These are phyloP conservation scores for Nicator chloris DNA, from an alignment of 2,113 vertebrate genomes.

Conservation along the genomic window DNA sequence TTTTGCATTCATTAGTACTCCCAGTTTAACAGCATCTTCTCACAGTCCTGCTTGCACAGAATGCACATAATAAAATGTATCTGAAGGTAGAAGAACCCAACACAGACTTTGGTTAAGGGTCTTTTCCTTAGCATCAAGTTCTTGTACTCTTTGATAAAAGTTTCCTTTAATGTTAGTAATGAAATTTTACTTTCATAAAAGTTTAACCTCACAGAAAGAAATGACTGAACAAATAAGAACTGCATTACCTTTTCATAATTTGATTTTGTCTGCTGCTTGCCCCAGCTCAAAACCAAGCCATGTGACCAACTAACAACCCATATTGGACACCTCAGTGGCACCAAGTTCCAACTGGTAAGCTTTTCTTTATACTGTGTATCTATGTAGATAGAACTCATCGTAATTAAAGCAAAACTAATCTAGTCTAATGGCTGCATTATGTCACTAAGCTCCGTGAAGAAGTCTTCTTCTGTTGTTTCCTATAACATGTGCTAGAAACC, in stretches of 20 bases:
- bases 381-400: background rate
- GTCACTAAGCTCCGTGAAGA: background rate
- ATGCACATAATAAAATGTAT: background rate
- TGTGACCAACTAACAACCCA: background rate
- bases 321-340: background rate
- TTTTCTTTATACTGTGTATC: background rate
- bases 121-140: background rate
- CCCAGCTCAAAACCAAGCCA: background rate
- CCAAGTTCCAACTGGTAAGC: background rate
- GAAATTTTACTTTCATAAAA: background rate
- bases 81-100: background rate
- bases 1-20: background rate
- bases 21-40: background rate
- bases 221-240: background rate
- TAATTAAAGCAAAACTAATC: background rate
- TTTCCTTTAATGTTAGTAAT: background rate
- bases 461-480: background rate
- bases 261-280: background rate
- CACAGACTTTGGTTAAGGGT: background rate
- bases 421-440: background rate
- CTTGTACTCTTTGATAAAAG: background rate
- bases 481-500: background rate
- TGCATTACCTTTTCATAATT: background rate
- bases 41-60: background rate
- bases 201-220: background rate